These are phyloP conservation scores for Hippocampus kuda DNA, from an alignment of 2,797 vertebrate species.

Conservation along the genomic window DNA sequence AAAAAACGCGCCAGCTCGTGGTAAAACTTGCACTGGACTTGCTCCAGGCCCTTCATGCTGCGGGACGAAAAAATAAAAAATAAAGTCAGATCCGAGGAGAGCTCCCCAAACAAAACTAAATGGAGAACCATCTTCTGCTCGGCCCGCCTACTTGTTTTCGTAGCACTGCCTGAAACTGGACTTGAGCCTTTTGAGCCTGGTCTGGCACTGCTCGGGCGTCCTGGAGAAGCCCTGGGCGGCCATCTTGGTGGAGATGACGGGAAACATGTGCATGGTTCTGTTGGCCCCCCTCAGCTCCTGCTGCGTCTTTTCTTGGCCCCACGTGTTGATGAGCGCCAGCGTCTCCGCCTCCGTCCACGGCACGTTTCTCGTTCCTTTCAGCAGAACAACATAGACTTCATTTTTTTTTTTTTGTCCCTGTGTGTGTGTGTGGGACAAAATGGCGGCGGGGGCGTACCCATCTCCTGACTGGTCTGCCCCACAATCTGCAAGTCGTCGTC, in stretches of 20 bases:
- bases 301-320: slow-evolving; percentile 58
- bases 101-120: not conserved
- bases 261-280: slow-evolving; percentile 55
- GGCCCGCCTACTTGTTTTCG: slow-evolving; percentile 55
- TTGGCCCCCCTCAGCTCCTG: slow-evolving; percentile 55
- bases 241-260: slow-evolving; percentile 61
- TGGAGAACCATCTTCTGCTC: not conserved
- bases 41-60: slow-evolving; percentile 51
- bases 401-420: no score
- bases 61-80: not conserved
- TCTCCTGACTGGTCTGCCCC: slow-evolving; percentile 38
- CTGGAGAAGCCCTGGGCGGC: slow-evolving; percentile 52
- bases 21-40: slow-evolving; percentile 62
- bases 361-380: slow-evolving; percentile 53
- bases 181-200: slow-evolving; percentile 61
- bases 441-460: slow-evolving; percentile 26
- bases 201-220: slow-evolving; percentile 67
- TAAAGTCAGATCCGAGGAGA: not conserved
- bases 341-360: slow-evolving; percentile 65
- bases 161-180: slow-evolving; percentile 62
- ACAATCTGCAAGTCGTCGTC: slow-evolving; percentile 55
- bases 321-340: slow-evolving; percentile 60
- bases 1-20: slow-evolving; percentile 59
- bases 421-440: not conserved
- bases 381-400: not conserved